phyloP scores from a whole-genome alignment of 1,140 invertebrate species.

The Drosophila willistoni region DNA sequence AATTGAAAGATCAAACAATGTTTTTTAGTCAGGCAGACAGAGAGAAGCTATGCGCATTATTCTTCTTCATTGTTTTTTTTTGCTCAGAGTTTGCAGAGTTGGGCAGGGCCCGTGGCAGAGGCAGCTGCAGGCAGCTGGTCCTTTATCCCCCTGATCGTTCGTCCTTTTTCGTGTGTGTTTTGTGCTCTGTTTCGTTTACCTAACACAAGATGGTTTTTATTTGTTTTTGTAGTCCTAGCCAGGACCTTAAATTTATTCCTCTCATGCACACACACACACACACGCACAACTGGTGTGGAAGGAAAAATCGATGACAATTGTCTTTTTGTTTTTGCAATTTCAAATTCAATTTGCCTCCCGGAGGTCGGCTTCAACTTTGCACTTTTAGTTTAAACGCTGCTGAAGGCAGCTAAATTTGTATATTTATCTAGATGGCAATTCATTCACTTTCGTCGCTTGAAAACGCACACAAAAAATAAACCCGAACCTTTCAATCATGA shows the following conservation, averaged over 20 bases:
- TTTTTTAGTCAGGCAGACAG: constrained; percentile 22
- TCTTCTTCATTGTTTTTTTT: not conserved
- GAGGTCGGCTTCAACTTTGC: constrained; percentile 3
- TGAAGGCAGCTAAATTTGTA: not conserved
- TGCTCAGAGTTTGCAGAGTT: not conserved
- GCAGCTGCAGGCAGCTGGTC: constrained; percentile 51
- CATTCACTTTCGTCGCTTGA: not conserved
- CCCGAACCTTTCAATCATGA: not conserved
- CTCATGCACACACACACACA: constrained; percentile 17
- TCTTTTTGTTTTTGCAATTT: constrained; percentile 12
- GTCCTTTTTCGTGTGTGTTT: constrained; percentile 15
- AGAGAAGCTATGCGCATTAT: constrained; percentile 6
- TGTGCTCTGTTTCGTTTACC: constrained; percentile 37
- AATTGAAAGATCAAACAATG: constrained; percentile 69
- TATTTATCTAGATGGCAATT: constrained; percentile 2
- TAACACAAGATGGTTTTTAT: constrained; percentile 37
- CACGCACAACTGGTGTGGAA: constrained; percentile 21
- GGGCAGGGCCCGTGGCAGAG: constrained; percentile 5
- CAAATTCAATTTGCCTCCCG: not conserved
- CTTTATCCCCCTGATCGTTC: not conserved
- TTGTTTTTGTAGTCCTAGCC: constrained; percentile 49
- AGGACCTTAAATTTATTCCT: constrained; percentile 18
- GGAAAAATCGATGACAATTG: constrained; percentile 50
- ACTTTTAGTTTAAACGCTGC: not conserved
- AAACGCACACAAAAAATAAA: constrained; percentile 3